Percentiles rank a stretch among this genome's conserved stretches.
These are phyloP conservation scores for Drosophila nigritarsus DNA, from an alignment of 2,888 invertebrate genomes.

Conservation along the genomic window DNA sequence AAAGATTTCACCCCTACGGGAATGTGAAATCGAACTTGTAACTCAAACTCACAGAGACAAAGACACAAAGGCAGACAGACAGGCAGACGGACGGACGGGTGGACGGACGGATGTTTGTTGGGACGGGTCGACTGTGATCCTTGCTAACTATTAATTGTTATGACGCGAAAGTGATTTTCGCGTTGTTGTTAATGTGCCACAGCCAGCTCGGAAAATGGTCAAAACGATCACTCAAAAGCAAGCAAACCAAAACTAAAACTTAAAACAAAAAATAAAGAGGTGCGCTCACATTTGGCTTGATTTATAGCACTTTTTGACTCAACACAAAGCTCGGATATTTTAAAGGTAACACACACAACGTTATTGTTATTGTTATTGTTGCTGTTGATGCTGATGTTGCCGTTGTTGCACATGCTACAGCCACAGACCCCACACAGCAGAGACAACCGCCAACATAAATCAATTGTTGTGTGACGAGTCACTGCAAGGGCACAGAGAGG, in stretches of 20 bases:
- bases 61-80: slow-evolving; percentile 1
- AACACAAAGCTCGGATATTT: slow-evolving; percentile 74
- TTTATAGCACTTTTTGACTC: slow-evolving; percentile 78
- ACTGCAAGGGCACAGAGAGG: slow-evolving; percentile 6
- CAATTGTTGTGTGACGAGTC: slow-evolving; percentile 67
- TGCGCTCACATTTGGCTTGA: slow-evolving; percentile 74
- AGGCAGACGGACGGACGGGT: background rate
- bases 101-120: background rate
- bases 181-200: slow-evolving; percentile 73
- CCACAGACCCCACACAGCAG: slow-evolving; percentile 61
- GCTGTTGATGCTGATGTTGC: slow-evolving; percentile 16
- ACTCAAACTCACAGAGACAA: slow-evolving; percentile 43
- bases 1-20: slow-evolving; percentile 82
- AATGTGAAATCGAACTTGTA: slow-evolving; percentile 79
- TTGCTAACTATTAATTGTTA: slow-evolving; percentile 72
- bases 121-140: slow-evolving; percentile 44
- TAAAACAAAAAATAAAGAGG: slow-evolving; percentile 47
- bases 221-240: slow-evolving; percentile 44
- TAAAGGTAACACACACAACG: slow-evolving; percentile 66
- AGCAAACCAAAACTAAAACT: slow-evolving; percentile 10
- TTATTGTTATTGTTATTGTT: background rate
- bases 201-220: slow-evolving; percentile 48
- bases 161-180: slow-evolving; percentile 70
- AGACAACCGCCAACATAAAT: slow-evolving; percentile 67
- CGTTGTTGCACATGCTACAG: slow-evolving; percentile 76